Evolutionary conservation across 2,888 invertebrate species (phyloP), one percentile per base, ranked within the genome.

Genomic region (Orthonychiurus folsomi): DNA sequence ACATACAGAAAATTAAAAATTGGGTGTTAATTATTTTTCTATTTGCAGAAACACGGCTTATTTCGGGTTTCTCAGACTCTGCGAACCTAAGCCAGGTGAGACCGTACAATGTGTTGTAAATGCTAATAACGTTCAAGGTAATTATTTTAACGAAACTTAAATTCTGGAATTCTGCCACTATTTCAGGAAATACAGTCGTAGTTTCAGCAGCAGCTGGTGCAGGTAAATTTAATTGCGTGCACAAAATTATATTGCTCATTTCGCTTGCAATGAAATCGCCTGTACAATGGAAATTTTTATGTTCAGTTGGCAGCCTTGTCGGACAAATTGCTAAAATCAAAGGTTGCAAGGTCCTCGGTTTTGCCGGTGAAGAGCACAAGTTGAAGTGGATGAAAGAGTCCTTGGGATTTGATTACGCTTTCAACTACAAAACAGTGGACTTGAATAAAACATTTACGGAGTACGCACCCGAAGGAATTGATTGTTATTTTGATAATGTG

Each of bases 401-500:
- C 26, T 75, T 87, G 1, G 83, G 83, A 5, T 87, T 87, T 74
- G 85, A 88, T 74, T 76, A 79, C 65, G 85, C 82, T 5, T 84
- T 84, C 66, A 88, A 88, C 77, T 88, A 88, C 76, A 88, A 87
- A 76, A 84, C 80, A 0, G 79, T 77, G 1, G 75, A 84, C 21
- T 24, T 58, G 1, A 18, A 50, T 1, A 24, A 47, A 24, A 58
- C 58, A 1, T 61, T 64, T 55, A 47, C 58, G 20, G 50, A 64
- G 23, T 61, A 28, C 55, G 86, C 86, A 18, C 86, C 87, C 0
- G 77, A 85, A 18, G 87, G 87, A 2, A 77, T 88, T 0, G 86
- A 88, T 74, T 85, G 86, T 73, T 88, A 86, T 73, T 88, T 88
- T 74, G 88, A 88, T 74, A 88, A 88, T 76, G 88, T 88, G 77